Evolutionary conservation across 2,888 invertebrate genomes (phyloP), one percentile per base, ranked within the genome.

Genomic region (Elaeidobius kamerunicus): DNA sequence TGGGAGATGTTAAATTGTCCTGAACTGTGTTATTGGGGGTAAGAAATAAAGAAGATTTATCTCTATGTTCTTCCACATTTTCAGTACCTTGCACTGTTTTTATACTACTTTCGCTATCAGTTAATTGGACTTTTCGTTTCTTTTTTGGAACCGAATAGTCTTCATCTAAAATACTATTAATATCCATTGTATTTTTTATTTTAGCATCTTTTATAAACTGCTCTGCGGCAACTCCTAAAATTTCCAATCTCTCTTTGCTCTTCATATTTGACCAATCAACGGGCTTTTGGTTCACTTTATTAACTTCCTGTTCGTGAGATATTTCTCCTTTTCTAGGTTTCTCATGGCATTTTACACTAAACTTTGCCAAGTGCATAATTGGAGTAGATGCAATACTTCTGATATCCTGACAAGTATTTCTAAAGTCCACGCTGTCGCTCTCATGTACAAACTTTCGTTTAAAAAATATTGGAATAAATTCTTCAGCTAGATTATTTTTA

Each of bases 111-210:
- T 34, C 23, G n/a, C 50, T 39, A 11, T 46, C 47, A 18, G 43
- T 49, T 9, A 36, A 40, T 28, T 58, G 52, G 14, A 65, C 40
- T 51, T 58, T 60, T 46, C 64, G 51, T 18, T 62, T 61, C 47
- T 66, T 66, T 40, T 61, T 59, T 5, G 65, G 66, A n/a, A 66
- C 62, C 5, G 48, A 57, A 20, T 61, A 59, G 39, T 63, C 60
- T 48, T 63, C 63, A 9, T 60, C 59, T 19, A 52, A 39, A 7
- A 46, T 41, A n/a, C 36, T 32, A n/a, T 35, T 48, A 2, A 32
- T 7, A 4, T 20, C 12, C 5, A 18, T 18, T 41, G 11, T 41
- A 14, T 9, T 47, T 39, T 16, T 49, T 27, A 11, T 59, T 39
- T 30, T 60, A 51, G 43, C 60, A 52, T 38, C 54, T 35, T 58